These are phyloP conservation scores for Hyaena hyaena DNA, from an alignment of 2,113 vertebrate genomes.

Conservation along the genomic window DNA sequence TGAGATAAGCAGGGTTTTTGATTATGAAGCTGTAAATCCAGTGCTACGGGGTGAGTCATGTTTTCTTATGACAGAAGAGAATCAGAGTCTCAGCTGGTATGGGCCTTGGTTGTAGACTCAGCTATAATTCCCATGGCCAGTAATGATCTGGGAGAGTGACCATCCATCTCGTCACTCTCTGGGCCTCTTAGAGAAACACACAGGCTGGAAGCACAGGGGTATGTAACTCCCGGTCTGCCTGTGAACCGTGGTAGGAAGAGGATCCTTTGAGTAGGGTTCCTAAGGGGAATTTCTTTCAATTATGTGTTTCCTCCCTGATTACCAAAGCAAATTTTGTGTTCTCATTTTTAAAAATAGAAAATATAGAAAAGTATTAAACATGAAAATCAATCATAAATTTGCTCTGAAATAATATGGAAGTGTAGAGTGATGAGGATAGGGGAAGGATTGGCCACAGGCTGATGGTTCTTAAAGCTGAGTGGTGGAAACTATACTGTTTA, in stretches of 20 bases:
- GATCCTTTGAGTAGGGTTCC: not conserved
- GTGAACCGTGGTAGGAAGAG: not conserved
- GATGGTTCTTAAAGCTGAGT: not conserved
- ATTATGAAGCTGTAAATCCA: not conserved
- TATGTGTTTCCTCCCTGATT: not conserved
- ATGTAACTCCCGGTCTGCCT: not conserved
- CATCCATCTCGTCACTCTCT: not conserved
- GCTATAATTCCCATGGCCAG: not conserved
- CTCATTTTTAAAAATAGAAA: slow-evolving; percentile 4
- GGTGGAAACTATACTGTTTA: not conserved
- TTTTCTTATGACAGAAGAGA: not conserved
- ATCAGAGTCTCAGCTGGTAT: not conserved
- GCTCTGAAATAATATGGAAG: not conserved
- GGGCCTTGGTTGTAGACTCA: not conserved
- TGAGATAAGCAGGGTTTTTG: not conserved
- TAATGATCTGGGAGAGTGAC: not conserved
- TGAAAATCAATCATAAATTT: slow-evolving; percentile 37
- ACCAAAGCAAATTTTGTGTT: not conserved
- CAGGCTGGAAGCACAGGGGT: not conserved
- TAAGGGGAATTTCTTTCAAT: not conserved
- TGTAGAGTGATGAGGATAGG: not conserved
- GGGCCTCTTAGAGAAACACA: not conserved
- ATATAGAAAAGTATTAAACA: not conserved
- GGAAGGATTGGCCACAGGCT: not conserved
- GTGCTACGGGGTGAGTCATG: not conserved